A percentile compares a stretch with the other conserved stretches of the same genome.
phyloP scores from a whole-genome alignment of 2,797 vertebrate genomes.

The Loriculus beryllinus region DNA sequence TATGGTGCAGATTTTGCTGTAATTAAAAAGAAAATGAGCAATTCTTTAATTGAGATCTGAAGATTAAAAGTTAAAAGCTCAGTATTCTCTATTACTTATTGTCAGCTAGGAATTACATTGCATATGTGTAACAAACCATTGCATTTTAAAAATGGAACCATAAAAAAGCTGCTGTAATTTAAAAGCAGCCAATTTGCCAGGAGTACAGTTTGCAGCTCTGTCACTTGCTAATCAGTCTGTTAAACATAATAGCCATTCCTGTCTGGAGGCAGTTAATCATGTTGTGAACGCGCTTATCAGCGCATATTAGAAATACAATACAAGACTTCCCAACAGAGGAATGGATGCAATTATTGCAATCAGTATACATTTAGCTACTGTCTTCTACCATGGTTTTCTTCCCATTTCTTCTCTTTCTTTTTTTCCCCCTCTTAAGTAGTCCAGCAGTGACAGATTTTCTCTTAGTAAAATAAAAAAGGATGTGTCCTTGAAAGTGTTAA shows the following conservation, averaged over 20 bases:
- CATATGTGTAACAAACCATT: slow-evolving; percentile 65
- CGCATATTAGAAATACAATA: slow-evolving; percentile 70
- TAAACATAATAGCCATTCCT: slow-evolving; percentile 74
- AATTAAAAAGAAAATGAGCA: slow-evolving; percentile 69
- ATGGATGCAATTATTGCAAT: slow-evolving; percentile 71
- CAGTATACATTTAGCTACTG: slow-evolving; percentile 62
- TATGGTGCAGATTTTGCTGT: background rate
- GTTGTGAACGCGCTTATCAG: slow-evolving; percentile 75
- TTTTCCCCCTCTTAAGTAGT: background rate
- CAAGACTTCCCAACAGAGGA: slow-evolving; percentile 59
- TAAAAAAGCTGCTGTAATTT: slow-evolving; percentile 71
- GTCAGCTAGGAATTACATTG: slow-evolving; percentile 52
- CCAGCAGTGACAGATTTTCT: background rate
- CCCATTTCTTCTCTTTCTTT: background rate
- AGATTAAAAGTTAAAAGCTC: slow-evolving; percentile 51
- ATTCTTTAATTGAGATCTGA: slow-evolving; percentile 58
- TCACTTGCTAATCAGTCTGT: slow-evolving; percentile 75
- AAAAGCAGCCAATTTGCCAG: slow-evolving; percentile 70
- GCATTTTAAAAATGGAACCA: slow-evolving; percentile 64
- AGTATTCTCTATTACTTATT: slow-evolving; percentile 30
- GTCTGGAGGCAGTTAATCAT: slow-evolving; percentile 76
- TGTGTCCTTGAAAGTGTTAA: background rate
- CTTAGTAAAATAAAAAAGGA: background rate
- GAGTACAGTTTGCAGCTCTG: slow-evolving; percentile 67
- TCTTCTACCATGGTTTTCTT: slow-evolving; percentile 33